Conservation (phyloP, 2,113 vertebrate species). For the Trogon melanurus region DNA sequence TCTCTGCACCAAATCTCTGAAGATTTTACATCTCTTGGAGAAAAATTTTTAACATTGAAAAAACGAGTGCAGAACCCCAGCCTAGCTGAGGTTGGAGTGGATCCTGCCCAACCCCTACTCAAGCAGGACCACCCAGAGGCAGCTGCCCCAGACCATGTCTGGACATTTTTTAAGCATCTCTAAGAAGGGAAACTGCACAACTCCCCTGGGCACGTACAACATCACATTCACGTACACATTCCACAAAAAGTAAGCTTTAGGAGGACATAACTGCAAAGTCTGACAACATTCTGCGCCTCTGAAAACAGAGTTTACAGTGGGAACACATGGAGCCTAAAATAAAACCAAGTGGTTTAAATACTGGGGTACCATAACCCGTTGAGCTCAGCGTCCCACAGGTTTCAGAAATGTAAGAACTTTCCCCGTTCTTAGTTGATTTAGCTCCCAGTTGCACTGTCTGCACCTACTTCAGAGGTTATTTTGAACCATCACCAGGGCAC, state of each 20-base stretch:
- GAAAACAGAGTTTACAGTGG: neutral
- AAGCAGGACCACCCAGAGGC: neutral
- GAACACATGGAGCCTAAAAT: neutral
- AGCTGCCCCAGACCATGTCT: neutral
- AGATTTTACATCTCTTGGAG: neutral
- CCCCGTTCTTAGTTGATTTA: neutral
- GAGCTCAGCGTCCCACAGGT: neutral
- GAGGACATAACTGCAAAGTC: neutral
- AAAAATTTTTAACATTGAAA: neutral
- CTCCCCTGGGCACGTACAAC: neutral
- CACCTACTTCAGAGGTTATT: neutral
- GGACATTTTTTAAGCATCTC: neutral
- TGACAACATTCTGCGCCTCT: neutral
- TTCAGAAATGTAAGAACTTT: neutral
- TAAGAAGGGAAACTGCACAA: neutral
- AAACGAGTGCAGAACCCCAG: neutral
- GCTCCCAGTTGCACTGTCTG: neutral
- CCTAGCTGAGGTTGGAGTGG: neutral
- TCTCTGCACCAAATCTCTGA: neutral
- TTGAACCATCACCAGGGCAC: neutral
- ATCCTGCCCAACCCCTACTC: neutral
- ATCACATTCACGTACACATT: rapidly evolving
- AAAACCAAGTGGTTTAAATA: neutral
- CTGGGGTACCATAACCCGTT: neutral
- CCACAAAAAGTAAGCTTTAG: neutral